Percentiles rank a stretch among this genome's conserved stretches.
phyloP scores from a whole-genome alignment of 2,113 vertebrate species.

The Eubucco bourcierii region DNA sequence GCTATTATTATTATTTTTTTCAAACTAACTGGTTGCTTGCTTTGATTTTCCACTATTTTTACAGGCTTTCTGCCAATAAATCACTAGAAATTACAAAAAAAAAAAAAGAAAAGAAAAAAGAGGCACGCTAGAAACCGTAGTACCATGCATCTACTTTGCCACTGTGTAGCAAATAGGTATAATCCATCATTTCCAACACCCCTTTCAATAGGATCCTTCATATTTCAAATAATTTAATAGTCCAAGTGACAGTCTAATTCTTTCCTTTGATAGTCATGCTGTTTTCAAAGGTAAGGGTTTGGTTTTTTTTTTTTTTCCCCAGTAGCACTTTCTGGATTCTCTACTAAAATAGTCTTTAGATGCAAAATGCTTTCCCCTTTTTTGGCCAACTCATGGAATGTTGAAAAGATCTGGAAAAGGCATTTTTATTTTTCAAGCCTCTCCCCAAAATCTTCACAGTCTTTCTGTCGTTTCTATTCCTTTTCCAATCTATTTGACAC shows the following conservation, averaged over 20 bases:
- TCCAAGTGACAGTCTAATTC: slow-evolving; percentile 51
- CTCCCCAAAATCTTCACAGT: slow-evolving; percentile 47
- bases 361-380: slow-evolving; percentile 38
- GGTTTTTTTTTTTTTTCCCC: not conserved
- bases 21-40: slow-evolving; percentile 12
- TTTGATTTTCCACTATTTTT: slow-evolving; percentile 55
- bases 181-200: slow-evolving; percentile 69
- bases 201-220: slow-evolving; percentile 53
- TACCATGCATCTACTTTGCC: slow-evolving; percentile 29
- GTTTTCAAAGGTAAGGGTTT: slow-evolving; percentile 49
- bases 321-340: slow-evolving; percentile 41
- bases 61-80: slow-evolving; percentile 50
- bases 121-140: slow-evolving; percentile 14
- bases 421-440: slow-evolving; percentile 58
- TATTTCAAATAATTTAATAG: slow-evolving; percentile 54
- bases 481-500: slow-evolving; percentile 52
- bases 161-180: slow-evolving; percentile 60
- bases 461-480: slow-evolving; percentile 44
- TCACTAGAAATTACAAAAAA: slow-evolving; percentile 59
- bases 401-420: slow-evolving; percentile 61
- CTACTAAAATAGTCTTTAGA: slow-evolving; percentile 48
- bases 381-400: slow-evolving; percentile 44
- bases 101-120: too few relatives aligned
- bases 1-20: not conserved
- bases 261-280: slow-evolving; percentile 58